These are phyloP conservation scores for Cantharis nigra DNA, from an alignment of 2,888 invertebrate species.

Conservation along the genomic window DNA sequence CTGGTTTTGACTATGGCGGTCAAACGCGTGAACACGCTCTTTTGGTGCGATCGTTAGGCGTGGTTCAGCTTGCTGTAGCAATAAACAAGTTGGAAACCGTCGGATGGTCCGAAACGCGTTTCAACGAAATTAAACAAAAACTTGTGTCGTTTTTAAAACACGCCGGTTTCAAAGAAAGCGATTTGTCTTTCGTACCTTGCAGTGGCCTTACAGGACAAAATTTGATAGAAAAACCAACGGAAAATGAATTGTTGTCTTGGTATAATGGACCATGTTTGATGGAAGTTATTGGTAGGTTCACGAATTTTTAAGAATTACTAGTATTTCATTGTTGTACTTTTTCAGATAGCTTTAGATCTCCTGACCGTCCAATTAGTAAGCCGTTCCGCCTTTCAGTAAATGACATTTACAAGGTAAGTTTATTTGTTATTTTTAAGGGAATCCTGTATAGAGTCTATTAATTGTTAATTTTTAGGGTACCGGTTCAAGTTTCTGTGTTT, in stretches of 20 bases:
- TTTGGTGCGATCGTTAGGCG: slow-evolving; percentile 85
- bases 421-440: too few species aligned
- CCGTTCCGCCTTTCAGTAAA: slow-evolving; percentile 91
- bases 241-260: slow-evolving; percentile 68
- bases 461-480: slow-evolving; percentile 62
- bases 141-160: slow-evolving; percentile 83
- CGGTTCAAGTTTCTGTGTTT: slow-evolving; percentile 87
- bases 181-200: slow-evolving; percentile 90
- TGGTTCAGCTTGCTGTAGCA: slow-evolving; percentile 91
- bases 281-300: slow-evolving; percentile 74
- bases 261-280: slow-evolving; percentile 86
- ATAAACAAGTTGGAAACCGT: slow-evolving; percentile 98
- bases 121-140: slow-evolving; percentile 85
- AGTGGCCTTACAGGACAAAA: slow-evolving; percentile 97
- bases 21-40: slow-evolving; percentile 98
- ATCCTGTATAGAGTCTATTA: too few species aligned
- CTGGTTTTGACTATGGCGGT: slow-evolving; percentile 97
- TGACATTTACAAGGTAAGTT: slow-evolving; percentile 81
- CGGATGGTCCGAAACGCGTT: slow-evolving; percentile 89
- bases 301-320: neutral
- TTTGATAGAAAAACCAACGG: slow-evolving; percentile 70
- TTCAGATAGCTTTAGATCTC: slow-evolving; percentile 80
- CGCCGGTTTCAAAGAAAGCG: slow-evolving; percentile 87
- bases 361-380: slow-evolving; percentile 83
- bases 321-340: slow-evolving; percentile 30